Evolutionary conservation across 2,797 vertebrate genomes (phyloP).

Genomic region (Aratinga solstitialis): DNA sequence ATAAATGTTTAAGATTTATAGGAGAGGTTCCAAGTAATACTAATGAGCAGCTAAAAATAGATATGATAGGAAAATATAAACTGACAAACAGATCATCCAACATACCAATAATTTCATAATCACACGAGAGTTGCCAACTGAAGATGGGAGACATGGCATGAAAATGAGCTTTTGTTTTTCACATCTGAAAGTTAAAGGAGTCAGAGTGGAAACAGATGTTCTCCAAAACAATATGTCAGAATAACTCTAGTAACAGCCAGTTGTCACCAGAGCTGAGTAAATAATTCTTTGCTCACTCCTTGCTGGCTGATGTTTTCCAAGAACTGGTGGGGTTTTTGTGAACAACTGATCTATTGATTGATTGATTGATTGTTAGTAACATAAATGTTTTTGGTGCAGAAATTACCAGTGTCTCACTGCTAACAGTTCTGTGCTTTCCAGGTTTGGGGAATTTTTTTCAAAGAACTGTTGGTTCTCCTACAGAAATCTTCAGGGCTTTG

Average conservation of each 20-base stretch:
- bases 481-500: neutral
- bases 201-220: constrained; percentile 55
- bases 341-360: neutral
- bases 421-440: neutral
- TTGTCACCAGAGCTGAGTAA: constrained; percentile 15
- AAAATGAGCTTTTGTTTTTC: constrained; percentile 68
- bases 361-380: neutral
- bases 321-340: neutral
- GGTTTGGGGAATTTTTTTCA: neutral
- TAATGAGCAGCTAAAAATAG: constrained; percentile 65
- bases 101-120: constrained; percentile 49
- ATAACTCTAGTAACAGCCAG: constrained; percentile 42
- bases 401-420: neutral
- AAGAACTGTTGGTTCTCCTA: neutral
- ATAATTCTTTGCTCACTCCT: constrained; percentile 43
- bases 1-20: constrained; percentile 68
- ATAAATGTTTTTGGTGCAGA: neutral
- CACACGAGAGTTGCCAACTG: constrained; percentile 33
- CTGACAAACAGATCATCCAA: constrained; percentile 15
- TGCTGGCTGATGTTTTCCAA: neutral
- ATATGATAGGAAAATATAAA: constrained; percentile 47
- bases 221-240: constrained; percentile 51
- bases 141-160: constrained; percentile 54
- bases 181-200: constrained; percentile 55
- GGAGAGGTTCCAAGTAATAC: constrained; percentile 43